These are phyloP conservation scores for Litoditis marina DNA, from an alignment of 2,888 invertebrate genomes.

Conservation along the genomic window DNA sequence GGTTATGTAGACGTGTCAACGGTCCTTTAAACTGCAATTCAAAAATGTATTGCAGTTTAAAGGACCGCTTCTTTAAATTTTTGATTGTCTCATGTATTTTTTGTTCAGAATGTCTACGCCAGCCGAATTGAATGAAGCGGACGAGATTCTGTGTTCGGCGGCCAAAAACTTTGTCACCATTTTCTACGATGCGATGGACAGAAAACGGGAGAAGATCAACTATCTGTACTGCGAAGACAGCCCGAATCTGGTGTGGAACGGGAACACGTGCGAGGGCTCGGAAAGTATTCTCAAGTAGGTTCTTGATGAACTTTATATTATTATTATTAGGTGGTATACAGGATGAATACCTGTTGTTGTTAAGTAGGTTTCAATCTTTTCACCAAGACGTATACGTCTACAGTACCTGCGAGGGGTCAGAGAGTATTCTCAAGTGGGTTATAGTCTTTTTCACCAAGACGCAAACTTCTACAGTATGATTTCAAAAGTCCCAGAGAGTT, in stretches of 20 bases:
- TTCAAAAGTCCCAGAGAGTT: too few species aligned
- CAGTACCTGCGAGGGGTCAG: slow-evolving; percentile 78
- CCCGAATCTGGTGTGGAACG: slow-evolving; percentile 87
- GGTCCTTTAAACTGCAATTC: too few species aligned
- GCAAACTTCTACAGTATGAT: too few species aligned
- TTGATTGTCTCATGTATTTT: not conserved
- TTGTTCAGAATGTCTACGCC: not conserved
- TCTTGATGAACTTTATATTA: too few species aligned
- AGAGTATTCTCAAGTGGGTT: slow-evolving; percentile 72
- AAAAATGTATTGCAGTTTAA: too few species aligned
- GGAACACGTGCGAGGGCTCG: slow-evolving; percentile 78
- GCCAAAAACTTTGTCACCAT: slow-evolving; percentile 84
- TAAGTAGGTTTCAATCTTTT: not conserved
- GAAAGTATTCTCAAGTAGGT: slow-evolving; percentile 73
- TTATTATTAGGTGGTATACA: too few species aligned
- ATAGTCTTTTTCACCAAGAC: not conserved
- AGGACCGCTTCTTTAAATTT: too few species aligned
- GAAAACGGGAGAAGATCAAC: slow-evolving; percentile 67
- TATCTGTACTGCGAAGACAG: slow-evolving; percentile 67
- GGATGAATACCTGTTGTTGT: too few species aligned
- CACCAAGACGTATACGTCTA: too few species aligned
- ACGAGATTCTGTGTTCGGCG: slow-evolving; percentile 24
- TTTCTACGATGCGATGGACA: slow-evolving; percentile 82
- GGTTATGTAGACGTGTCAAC: too few species aligned
- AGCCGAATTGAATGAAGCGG: not conserved